phyloP scores from a whole-genome alignment of 2,888 invertebrate species.

The Microdon myrmicae region DNA sequence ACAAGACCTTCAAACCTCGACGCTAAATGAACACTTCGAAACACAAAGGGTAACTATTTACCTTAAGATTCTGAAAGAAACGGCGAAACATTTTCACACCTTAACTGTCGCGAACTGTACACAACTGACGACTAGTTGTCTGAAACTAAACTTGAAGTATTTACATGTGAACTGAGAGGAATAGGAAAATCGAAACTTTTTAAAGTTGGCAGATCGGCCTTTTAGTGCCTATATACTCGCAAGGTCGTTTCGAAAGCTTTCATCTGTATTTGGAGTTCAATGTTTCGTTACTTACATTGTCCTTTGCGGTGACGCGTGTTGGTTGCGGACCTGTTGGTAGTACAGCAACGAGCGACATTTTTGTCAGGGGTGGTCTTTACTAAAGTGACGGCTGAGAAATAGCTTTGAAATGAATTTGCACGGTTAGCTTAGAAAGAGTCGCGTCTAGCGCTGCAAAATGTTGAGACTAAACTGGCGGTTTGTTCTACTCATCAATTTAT shows the following conservation, averaged over 20 bases:
- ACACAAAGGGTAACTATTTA: conserved; percentile 53
- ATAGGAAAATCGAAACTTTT: conserved; percentile 7
- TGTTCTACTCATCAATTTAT: conserved; percentile 36
- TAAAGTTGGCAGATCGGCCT: neutral
- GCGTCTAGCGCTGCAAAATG: conserved; percentile 1
- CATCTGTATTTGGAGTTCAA: conserved; percentile 1
- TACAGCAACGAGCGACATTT: conserved; percentile 29
- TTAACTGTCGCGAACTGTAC: conserved; percentile 15
- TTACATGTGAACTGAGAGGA: neutral
- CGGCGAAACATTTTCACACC: conserved; percentile 58
- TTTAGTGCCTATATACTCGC: neutral
- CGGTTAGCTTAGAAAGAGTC: neutral
- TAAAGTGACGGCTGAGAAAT: neutral
- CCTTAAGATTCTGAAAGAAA: conserved; percentile 59
- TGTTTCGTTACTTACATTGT: conserved; percentile 21
- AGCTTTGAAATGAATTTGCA: neutral
- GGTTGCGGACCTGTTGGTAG: conserved; percentile 14
- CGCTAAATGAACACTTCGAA: neutral
- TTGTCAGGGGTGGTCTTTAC: too few species aligned
- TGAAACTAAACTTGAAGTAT: too few species aligned
- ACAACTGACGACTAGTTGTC: conserved; percentile 20
- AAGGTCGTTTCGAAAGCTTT: conserved; percentile 21
- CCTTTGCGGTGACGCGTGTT: conserved; percentile 26
- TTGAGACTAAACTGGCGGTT: conserved; percentile 31
- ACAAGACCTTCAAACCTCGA: neutral